phyloP scores from a whole-genome alignment of 2,113 vertebrate genomes.

The Sebastes fasciatus region DNA sequence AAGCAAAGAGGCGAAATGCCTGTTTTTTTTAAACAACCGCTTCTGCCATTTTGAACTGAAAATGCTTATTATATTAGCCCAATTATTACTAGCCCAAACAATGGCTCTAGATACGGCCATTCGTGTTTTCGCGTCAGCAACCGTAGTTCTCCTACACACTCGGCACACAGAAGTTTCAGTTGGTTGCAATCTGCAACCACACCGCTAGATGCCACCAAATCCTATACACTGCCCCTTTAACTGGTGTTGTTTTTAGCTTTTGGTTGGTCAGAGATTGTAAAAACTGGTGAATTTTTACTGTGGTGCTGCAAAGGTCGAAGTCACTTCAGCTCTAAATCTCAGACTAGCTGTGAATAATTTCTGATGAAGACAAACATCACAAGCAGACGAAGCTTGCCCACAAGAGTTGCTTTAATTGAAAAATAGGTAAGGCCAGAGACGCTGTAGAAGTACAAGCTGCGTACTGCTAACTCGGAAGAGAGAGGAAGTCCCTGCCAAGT shows the following conservation, averaged over 20 bases:
- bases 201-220: too few species aligned
- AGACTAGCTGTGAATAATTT: neutral
- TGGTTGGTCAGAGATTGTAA: neutral
- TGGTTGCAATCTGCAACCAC: too few species aligned
- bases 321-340: neutral
- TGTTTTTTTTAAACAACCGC: too few species aligned
- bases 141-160: too few species aligned
- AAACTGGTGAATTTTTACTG: neutral
- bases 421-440: constrained; percentile 72
- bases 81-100: too few species aligned
- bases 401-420: constrained; percentile 74
- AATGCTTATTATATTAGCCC: too few species aligned
- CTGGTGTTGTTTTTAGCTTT: neutral
- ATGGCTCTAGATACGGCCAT: too few species aligned
- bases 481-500: constrained; percentile 11
- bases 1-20: too few species aligned
- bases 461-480: constrained; percentile 15
- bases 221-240: too few species aligned
- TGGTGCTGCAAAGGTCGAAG: neutral
- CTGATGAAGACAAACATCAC: neutral
- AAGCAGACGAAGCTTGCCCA: constrained; percentile 40
- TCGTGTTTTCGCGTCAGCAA: too few species aligned
- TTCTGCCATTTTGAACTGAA: too few species aligned
- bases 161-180: too few species aligned
- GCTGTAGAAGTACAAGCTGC: constrained; percentile 56